These are phyloP conservation scores for Philopedon plagiatum DNA, from an alignment of 2,888 invertebrate species.

Conservation along the genomic window DNA sequence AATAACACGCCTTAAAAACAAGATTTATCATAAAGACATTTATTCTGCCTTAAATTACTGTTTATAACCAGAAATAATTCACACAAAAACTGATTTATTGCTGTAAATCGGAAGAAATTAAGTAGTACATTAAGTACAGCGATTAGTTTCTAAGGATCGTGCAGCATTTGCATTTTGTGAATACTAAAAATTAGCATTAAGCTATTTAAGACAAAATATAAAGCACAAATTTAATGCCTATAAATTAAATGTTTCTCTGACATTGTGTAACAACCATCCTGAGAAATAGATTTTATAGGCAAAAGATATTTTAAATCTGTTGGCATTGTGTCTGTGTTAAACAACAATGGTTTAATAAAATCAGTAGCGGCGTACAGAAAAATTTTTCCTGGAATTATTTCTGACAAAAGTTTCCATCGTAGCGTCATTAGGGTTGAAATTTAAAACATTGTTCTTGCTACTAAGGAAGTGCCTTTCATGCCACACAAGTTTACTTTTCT, in stretches of 20 bases:
- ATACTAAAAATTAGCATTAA: constrained; percentile 7
- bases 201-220: constrained; percentile 9
- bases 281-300: neutral
- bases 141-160: constrained; percentile 9
- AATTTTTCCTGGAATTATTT: neutral
- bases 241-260: neutral
- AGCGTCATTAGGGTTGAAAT: too few relatives aligned
- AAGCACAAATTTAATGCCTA: neutral
- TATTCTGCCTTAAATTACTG: constrained; percentile 24
- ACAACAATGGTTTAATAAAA: too few relatives aligned
- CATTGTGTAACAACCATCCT: neutral
- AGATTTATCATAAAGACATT: constrained; percentile 16
- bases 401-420: neutral
- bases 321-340: neutral
- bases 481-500: too few relatives aligned
- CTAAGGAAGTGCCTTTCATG: neutral
- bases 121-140: constrained; percentile 15
- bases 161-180: constrained; percentile 13
- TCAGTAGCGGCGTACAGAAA: neutral
- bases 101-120: constrained; percentile 26
- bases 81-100: constrained; percentile 32
- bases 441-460: too few relatives aligned
- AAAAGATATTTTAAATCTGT: neutral
- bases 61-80: constrained; percentile 20
- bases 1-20: neutral